Evolutionary conservation across 1,140 invertebrate species (phyloP).

Genomic region (Archegozetes longisetosus): DNA sequence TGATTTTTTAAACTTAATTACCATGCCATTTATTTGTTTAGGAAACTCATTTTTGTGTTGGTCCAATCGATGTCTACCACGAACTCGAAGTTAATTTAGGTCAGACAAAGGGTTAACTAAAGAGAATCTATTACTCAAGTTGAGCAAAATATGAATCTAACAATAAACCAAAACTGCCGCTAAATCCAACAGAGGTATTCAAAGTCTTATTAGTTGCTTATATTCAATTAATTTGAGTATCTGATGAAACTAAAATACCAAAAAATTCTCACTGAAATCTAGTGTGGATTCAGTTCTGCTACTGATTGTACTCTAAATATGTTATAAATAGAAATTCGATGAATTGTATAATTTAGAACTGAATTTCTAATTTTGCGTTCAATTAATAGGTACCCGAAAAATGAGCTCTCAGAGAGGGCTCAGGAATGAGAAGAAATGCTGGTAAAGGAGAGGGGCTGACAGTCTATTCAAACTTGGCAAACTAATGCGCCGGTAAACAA

Average conservation of each 20-base stretch:
- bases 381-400: no score
- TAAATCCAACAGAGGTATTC: constrained; percentile 43
- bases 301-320: neutral
- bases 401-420: no score
- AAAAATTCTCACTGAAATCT: neutral
- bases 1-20: neutral
- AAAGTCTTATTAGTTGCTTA: neutral
- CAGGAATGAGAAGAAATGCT: no score
- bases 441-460: no score
- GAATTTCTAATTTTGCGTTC: no score
- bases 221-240: neutral
- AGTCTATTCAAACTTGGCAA: no score
- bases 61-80: constrained; percentile 98
- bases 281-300: constrained; percentile 1
- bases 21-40: constrained; percentile 27
- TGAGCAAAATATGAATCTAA: constrained; percentile 43
- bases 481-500: no score
- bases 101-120: constrained; percentile 65
- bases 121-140: constrained; percentile 54
- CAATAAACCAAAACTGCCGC: constrained; percentile 69
- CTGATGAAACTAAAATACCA: neutral
- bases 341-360: no score
- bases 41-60: constrained; percentile 98
- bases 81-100: constrained; percentile 98
- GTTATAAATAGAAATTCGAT: no score